Base-by-base conservation (phyloP, 1,140 invertebrate genomes). In the Nephila pilipes region DNA sequence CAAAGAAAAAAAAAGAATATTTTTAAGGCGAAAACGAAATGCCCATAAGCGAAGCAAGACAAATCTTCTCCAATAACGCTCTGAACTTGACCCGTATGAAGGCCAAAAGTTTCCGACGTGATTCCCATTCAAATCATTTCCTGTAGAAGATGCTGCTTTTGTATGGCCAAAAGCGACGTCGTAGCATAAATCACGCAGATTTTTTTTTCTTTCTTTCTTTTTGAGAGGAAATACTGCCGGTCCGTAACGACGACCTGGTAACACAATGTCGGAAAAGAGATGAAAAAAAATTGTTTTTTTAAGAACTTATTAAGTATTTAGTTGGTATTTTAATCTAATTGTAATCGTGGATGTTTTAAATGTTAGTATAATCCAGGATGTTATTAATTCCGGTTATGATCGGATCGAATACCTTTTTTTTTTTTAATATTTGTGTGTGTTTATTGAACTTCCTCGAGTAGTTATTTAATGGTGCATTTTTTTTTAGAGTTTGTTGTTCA, bases 1-100 rank as follows among this genome's bases (percentile, higher is more conserved):
- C 46, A 46, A 46, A 46, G 46, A 10, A 10, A 46, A 46, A 46
- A 46, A 46, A 46, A 46, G 8, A 46, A 0, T 5, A 10, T 46
- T 46, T 46, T 46, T 46, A 46, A 46, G 46, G 46, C 6, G 46
- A 4, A 20, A 75, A 10, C 6, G 46, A 4, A 20, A 75, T 75
- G n/a, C 69, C 69, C 20, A 75, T 60, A 46, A 46, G 46, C 6
- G 58, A 16, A 60, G 69, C 69, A 16, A 69, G 22, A 29, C 63
- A 22, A 75, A 75, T 75, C 69, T 16, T 16, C n/a, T 75, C 14
- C 1, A 25, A 32, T 25, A 25, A 75, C n/a, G 22, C n/a, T 18
- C 29, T 16, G 69, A 75, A 75, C 69, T 75, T 75, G 69, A 75
- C 69, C 69, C 8, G 3, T 6, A n/a, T 75, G 69, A 75, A 75